Evolutionary conservation across 2,113 vertebrate genomes (phyloP).

Genomic region (Dermatemys mawii): DNA sequence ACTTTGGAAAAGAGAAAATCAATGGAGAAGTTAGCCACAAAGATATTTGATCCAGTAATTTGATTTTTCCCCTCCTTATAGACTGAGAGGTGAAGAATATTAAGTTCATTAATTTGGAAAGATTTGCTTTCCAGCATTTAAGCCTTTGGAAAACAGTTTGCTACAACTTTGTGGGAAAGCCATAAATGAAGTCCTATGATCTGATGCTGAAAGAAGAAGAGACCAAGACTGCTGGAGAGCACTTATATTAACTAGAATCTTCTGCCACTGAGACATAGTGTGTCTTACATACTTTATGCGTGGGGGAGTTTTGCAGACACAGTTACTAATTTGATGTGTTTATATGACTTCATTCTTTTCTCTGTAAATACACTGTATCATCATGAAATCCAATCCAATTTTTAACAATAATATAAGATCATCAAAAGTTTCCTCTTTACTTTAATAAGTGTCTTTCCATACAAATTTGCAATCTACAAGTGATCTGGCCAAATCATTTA

Average conservation of each 20-base stretch:
- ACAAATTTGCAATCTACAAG: slow-evolving; percentile 40
- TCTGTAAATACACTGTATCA: neutral
- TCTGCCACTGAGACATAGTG: slow-evolving; percentile 4
- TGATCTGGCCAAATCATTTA: slow-evolving; percentile 52
- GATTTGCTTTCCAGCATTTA: slow-evolving; percentile 12
- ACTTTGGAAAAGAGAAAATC: neutral
- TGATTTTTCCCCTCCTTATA: neutral
- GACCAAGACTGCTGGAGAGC: neutral
- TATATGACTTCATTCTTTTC: neutral
- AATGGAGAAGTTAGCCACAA: neutral
- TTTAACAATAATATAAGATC: neutral
- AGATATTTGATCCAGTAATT: neutral
- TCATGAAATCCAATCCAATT: neutral
- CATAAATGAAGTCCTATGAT: neutral
- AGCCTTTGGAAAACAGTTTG: slow-evolving; percentile 17
- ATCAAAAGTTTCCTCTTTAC: neutral
- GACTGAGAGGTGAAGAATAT: neutral
- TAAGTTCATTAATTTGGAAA: neutral
- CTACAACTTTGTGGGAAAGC: slow-evolving; percentile 13
- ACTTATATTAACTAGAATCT: neutral
- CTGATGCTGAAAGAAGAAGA: slow-evolving; percentile 23
- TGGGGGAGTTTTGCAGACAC: neutral
- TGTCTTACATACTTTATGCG: fast-evolving
- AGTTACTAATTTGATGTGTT: neutral
- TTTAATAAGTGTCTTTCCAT: slow-evolving; percentile 4